phyloP scores from a whole-genome alignment of 2,113 vertebrate species.

The Meleagris gallopavo region DNA sequence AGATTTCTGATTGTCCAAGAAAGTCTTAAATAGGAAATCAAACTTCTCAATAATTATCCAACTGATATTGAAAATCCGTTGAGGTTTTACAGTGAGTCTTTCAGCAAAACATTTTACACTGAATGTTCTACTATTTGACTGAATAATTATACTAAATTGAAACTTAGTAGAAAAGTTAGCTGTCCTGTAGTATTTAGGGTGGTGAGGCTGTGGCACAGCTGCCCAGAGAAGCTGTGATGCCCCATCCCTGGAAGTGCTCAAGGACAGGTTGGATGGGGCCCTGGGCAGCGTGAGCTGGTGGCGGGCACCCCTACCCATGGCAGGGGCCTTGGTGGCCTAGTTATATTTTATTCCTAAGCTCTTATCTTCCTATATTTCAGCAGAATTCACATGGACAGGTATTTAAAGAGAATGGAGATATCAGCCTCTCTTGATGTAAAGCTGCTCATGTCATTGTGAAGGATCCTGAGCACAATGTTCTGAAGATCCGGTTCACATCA shows the following conservation, averaged over 20 bases:
- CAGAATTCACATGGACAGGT: neutral
- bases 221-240: too few relatives aligned
- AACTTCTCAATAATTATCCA: neutral
- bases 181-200: neutral
- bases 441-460: neutral
- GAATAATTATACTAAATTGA: neutral
- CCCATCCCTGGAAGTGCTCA: too few relatives aligned
- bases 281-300: too few relatives aligned
- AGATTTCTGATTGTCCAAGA: neutral
- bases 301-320: too few relatives aligned
- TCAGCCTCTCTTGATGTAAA: neutral
- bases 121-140: neutral
- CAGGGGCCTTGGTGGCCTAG: neutral
- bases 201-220: too few relatives aligned
- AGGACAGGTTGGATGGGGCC: too few relatives aligned
- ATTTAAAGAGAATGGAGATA: neutral
- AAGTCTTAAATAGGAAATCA: neutral
- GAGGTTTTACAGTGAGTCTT: neutral
- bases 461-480: neutral
- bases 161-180: neutral
- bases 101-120: neutral
- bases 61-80: neutral
- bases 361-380: neutral
- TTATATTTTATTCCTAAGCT: neutral
- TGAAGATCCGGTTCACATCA: neutral